A percentile compares a stretch with the other conserved stretches of the same genome.
phyloP scores from a whole-genome alignment of 2,113 vertebrate species.

The Acanthisitta chloris region DNA sequence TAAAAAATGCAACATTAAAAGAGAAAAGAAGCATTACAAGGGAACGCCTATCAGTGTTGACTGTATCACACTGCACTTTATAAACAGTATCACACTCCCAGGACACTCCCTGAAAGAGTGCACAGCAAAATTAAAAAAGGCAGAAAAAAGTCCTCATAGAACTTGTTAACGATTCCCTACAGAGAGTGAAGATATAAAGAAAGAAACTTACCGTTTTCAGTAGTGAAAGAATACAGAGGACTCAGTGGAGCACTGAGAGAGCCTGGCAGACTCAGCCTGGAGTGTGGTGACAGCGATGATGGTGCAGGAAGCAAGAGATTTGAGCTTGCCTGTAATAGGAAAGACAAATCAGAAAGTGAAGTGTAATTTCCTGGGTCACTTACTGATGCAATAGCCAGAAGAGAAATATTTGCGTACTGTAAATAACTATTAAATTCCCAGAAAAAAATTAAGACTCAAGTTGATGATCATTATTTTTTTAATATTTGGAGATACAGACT shows the following conservation, averaged over 20 bases:
- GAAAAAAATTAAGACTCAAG: not conserved
- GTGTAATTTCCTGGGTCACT: slow-evolving; percentile 70
- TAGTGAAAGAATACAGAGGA: slow-evolving; percentile 68
- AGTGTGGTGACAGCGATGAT: slow-evolving; percentile 79
- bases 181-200: not conserved
- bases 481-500: not conserved
- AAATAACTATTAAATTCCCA: not conserved
- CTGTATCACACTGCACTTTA: not conserved
- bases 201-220: slow-evolving; percentile 76
- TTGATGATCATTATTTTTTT: not conserved
- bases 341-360: slow-evolving; percentile 71
- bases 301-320: slow-evolving; percentile 78
- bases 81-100: not conserved
- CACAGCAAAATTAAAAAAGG: not conserved
- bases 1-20: not conserved
- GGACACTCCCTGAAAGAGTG: not conserved
- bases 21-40: not conserved
- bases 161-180: not conserved
- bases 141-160: not conserved
- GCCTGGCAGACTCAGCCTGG: slow-evolving; percentile 75
- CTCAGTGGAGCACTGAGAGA: slow-evolving; percentile 67
- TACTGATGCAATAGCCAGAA: slow-evolving; percentile 63
- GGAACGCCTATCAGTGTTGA: not conserved
- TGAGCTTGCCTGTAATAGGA: slow-evolving; percentile 81
- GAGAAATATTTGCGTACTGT: slow-evolving; percentile 51